phyloP scores from a whole-genome alignment of 2,888 invertebrate species.

The Sturmia bella region DNA sequence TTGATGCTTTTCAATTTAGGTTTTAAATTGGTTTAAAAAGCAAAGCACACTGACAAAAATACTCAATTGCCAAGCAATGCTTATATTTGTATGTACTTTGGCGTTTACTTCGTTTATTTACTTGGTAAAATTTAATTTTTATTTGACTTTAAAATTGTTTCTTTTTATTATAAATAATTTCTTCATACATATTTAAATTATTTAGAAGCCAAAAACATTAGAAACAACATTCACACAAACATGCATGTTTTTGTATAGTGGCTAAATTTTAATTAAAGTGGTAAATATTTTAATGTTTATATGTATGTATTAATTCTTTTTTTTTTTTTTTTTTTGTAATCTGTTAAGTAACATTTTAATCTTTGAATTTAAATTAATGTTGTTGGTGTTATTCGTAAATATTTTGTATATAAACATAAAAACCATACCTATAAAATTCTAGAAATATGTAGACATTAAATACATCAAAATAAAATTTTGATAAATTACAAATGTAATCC shows the following conservation, averaged over 20 bases:
- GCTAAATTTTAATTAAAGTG: slow-evolving; percentile 46
- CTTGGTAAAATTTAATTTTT: slow-evolving; percentile 49
- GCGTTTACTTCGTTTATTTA: slow-evolving; percentile 36
- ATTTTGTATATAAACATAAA: background rate
- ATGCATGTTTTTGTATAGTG: slow-evolving; percentile 45
- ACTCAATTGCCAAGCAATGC: slow-evolving; percentile 61
- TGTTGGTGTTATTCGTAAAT: slow-evolving; percentile 39
- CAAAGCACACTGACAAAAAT: slow-evolving; percentile 69
- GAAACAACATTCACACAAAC: slow-evolving; percentile 54
- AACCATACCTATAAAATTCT: too few relatives aligned
- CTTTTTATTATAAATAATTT: slow-evolving; percentile 60
- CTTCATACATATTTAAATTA: slow-evolving; percentile 59
- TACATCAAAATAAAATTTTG: too few relatives aligned
- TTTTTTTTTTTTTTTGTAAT: slow-evolving; percentile 52
- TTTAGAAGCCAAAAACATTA: slow-evolving; percentile 57
- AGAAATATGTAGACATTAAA: too few relatives aligned
- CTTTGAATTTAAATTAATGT: slow-evolving; percentile 45
- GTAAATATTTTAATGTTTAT: slow-evolving; percentile 42
- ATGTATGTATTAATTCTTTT: slow-evolving; percentile 23
- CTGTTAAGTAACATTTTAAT: slow-evolving; percentile 45
- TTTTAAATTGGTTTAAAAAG: slow-evolving; percentile 55
- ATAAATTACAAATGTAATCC: too few relatives aligned
- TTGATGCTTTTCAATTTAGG: slow-evolving; percentile 48
- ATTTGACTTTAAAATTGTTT: slow-evolving; percentile 50
- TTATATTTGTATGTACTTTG: slow-evolving; percentile 51